Base-by-base conservation (phyloP, 2,888 invertebrate genomes). In the Atethmia centrago region DNA sequence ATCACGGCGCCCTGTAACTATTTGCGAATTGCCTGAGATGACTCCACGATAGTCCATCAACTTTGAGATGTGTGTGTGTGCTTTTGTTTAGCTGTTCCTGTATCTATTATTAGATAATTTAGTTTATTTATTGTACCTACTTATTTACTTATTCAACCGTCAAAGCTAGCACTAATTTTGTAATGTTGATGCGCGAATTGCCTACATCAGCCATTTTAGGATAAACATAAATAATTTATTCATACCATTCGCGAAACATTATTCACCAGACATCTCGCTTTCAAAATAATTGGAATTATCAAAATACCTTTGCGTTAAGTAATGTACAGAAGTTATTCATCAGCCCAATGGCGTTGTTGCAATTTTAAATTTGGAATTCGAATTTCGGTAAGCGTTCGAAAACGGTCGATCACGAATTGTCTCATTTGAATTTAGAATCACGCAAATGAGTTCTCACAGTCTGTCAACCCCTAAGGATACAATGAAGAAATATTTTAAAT, bases 401-500 rank as follows among this genome's bases (percentile, higher is more conserved):
- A 84, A 71, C 84, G 51, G 82, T 89, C 86, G 87, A 89, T 89
- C 87, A 89, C 86, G 70, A 66, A 76, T 28, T 77, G 82, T 85
- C 80, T 86, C 80, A 90, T 93, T 92, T 91, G 76, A 92, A 93
- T 92, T 88, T 87, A 71, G 88, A 85, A 87, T 85, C 93, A 93
- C 92, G 93, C 88, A 78, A 90, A 82, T 87, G 85, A 86, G 87
- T 93, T 94, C 94, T 88, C 94, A 94, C 94, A 91, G 79, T 77
- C 75, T 87, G 88, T 93, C 92, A 90, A 85, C 81, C 86, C 90
- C 89, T 79, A 70, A 79, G 87, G 90, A 84, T 87, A 88, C 85
- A 84, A 76, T 72, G 25, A 12, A 90, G 88, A 88, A 47, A n/a
- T 61, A 81, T 79, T 79, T 77, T 71, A 74, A 76, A 61, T 79